phyloP scores from a whole-genome alignment of 2,888 invertebrate species.

The Hypomecis atomaria region DNA sequence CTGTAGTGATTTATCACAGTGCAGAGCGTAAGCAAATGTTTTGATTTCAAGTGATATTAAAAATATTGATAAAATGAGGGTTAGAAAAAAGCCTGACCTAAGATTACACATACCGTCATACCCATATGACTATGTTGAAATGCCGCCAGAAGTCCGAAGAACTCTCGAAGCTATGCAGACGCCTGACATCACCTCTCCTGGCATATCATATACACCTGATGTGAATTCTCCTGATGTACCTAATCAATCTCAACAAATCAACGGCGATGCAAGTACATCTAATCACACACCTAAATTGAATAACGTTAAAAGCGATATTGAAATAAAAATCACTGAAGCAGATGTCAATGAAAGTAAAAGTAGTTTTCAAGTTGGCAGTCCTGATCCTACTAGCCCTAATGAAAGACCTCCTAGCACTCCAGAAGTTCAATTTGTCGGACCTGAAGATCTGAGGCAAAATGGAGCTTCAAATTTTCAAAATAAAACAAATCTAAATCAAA shows the following conservation, averaged over 20 bases:
- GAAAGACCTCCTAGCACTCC: constrained; percentile 57
- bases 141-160: constrained; percentile 65
- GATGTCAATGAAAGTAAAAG: neutral
- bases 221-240: neutral
- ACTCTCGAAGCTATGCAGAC: constrained; percentile 53
- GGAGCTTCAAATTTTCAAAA: constrained; percentile 7
- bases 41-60: neutral
- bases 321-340: neutral
- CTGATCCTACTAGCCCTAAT: constrained; percentile 29
- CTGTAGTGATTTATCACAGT: neutral
- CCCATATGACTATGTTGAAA: constrained; percentile 73
- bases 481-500: constrained; percentile 15
- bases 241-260: neutral
- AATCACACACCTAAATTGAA: neutral
- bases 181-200: constrained; percentile 13
- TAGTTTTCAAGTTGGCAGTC: neutral
- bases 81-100: constrained; percentile 73
- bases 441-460: constrained; percentile 47
- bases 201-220: constrained; percentile 1
- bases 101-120: constrained; percentile 67
- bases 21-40: neutral
- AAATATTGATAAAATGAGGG: constrained; percentile 56
- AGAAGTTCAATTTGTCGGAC: constrained; percentile 64
- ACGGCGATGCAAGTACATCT: neutral
- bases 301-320: neutral